Conservation (phyloP, 2,888 invertebrate genomes). For the Fragum fragum region DNA sequence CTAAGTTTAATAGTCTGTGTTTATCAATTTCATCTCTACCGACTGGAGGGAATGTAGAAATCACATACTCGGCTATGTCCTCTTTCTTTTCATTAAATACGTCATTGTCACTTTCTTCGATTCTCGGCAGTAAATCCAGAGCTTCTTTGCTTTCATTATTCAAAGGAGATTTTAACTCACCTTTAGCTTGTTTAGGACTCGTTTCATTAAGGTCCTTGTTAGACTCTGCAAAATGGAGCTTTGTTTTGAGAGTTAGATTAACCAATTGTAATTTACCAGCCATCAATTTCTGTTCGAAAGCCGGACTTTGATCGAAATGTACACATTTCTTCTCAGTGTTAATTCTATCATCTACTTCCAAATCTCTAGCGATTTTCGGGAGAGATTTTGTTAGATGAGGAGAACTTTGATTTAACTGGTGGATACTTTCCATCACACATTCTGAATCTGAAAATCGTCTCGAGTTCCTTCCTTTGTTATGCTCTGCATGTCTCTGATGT, state of each 20-base stretch:
- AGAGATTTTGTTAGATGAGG: neutral
- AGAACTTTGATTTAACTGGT: neutral
- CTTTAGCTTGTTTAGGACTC: neutral
- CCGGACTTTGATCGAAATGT: neutral
- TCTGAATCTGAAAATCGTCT: neutral
- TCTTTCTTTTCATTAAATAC: neutral
- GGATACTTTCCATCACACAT: neutral
- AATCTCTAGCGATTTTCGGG: neutral
- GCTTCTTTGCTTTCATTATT: neutral
- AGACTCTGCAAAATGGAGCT: neutral
- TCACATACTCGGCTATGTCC: neutral
- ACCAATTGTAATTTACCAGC: neutral
- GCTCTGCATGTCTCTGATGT: neutral
- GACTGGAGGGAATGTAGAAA: constrained; percentile 54
- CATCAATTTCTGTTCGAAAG: neutral
- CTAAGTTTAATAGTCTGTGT: constrained; percentile 53
- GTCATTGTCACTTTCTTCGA: neutral
- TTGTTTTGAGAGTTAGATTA: neutral
- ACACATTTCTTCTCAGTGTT: neutral
- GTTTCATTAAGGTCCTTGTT: neutral
- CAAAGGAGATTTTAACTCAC: neutral
- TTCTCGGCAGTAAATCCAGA: neutral
- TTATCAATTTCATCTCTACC: constrained; percentile 51
- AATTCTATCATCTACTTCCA: neutral
- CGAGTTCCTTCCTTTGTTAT: neutral